These are phyloP conservation scores for Helobdella robusta DNA, from an alignment of 2,888 invertebrate species.

Conservation along the genomic window DNA sequence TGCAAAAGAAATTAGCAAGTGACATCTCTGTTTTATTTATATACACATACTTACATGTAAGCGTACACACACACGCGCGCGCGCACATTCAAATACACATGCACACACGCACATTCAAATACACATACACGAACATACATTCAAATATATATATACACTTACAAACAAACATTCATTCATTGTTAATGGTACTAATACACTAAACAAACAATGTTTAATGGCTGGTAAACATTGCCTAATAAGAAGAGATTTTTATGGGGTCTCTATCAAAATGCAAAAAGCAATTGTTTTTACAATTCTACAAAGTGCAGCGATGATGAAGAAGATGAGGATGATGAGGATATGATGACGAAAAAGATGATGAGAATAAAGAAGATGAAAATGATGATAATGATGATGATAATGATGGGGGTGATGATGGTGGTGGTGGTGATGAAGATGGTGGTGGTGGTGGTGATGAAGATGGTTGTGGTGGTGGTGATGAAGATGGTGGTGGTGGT, in stretches of 20 bases:
- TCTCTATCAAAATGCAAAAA: not conserved
- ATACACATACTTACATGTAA: not conserved
- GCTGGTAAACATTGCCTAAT: not conserved
- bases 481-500: too few relatives aligned
- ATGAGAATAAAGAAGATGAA: too few relatives aligned
- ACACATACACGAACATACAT: conserved; percentile 15
- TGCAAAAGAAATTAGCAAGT: not conserved
- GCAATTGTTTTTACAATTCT: not conserved
- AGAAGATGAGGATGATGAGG: not conserved
- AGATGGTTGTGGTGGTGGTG: too few relatives aligned
- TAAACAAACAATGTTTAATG: conserved; percentile 6
- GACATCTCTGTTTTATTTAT: not conserved
- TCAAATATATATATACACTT: conserved; percentile 6
- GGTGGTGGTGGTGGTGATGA: too few relatives aligned
- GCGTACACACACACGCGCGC: conserved; percentile 4
- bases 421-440: too few relatives aligned
- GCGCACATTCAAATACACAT: conserved; percentile 9
- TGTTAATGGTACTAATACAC: not conserved
- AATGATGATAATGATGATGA: conserved; percentile 11
- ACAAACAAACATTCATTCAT: not conserved
- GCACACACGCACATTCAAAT: conserved; percentile 9
- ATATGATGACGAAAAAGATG: too few relatives aligned
- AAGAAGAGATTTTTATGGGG: conserved; percentile 13
- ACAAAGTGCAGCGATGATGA: not conserved
- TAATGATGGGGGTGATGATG: too few relatives aligned